A percentile compares a stretch with the other conserved stretches of the same genome.
Evolutionary conservation across 2,113 vertebrate species (phyloP).

Genomic region (Ammospiza nelsoni): DNA sequence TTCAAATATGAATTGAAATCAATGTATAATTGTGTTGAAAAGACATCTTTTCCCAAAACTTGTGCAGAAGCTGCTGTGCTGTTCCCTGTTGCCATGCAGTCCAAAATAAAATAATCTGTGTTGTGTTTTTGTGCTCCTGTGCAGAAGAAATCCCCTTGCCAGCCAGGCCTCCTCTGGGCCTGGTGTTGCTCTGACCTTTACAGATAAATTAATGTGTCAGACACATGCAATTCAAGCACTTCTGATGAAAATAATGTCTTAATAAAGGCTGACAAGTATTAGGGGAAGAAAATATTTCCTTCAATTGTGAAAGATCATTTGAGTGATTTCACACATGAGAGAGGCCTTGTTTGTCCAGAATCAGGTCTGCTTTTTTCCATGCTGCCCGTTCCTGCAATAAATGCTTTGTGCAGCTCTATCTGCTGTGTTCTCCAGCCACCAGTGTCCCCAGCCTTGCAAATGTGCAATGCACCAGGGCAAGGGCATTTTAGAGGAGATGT

Average conservation of each 20-base stretch:
- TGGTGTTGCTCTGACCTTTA: neutral
- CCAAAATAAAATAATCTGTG: neutral
- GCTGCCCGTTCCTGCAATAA: neutral
- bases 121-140: neutral
- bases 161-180: neutral
- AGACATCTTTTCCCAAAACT: neutral
- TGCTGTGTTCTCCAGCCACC: neutral
- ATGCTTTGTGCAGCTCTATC: neutral
- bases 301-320: neutral
- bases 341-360: neutral
- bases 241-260: neutral
- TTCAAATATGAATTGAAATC: neutral
- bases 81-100: neutral
- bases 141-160: neutral
- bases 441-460: neutral
- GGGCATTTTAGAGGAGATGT: rapidly evolving
- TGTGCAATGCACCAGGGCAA: no score
- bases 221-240: neutral
- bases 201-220: neutral
- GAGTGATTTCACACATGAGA: neutral
- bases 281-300: neutral
- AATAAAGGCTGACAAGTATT: neutral
- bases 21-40: neutral
- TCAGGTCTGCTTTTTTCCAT: neutral
- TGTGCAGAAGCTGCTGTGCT: neutral